phyloP scores from a whole-genome alignment of 2,888 invertebrate genomes.

The Meta bourneti region DNA sequence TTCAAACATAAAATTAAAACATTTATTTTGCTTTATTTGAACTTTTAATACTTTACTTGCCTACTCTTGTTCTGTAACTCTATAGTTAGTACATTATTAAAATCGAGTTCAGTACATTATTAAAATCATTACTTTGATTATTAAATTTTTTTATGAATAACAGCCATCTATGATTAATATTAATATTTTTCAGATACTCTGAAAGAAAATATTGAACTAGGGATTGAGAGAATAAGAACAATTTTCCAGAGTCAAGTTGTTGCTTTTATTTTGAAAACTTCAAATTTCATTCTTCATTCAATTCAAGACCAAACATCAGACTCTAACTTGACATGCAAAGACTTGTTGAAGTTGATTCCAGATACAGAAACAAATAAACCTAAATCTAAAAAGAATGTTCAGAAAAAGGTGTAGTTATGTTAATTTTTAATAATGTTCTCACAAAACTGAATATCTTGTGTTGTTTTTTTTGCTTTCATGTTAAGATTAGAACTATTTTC shows the following conservation, averaged over 20 bases:
- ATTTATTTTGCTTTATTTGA: too few relatives aligned
- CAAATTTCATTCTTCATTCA: constrained; percentile 25
- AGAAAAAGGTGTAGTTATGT: constrained; percentile 53
- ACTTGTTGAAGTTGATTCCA: constrained; percentile 28
- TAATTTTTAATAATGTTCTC: not conserved
- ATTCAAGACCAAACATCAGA: not conserved
- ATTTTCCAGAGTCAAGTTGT: constrained; percentile 46
- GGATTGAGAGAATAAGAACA: constrained; percentile 48
- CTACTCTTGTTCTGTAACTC: too few relatives aligned
- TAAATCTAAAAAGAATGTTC: constrained; percentile 38
- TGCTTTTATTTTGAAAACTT: constrained; percentile 53
- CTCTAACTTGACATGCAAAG: constrained; percentile 13
- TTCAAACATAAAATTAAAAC: too few relatives aligned
- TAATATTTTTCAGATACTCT: constrained; percentile 43
- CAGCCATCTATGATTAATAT: not conserved
- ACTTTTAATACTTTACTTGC: too few relatives aligned
- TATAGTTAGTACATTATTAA: too few relatives aligned
- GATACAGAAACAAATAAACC: constrained; percentile 44
- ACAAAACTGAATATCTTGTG: not conserved
- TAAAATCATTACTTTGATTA: too few relatives aligned
- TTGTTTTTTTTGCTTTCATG: not conserved
- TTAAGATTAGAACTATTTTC: not conserved
- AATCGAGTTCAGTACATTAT: too few relatives aligned
- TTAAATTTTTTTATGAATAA: too few relatives aligned
- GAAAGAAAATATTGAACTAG: constrained; percentile 63